A percentile compares a stretch with the other conserved stretches of the same genome.
Evolutionary conservation across 2,888 invertebrate genomes (phyloP).

Genomic region (Aproaerema taeniolella): DNA sequence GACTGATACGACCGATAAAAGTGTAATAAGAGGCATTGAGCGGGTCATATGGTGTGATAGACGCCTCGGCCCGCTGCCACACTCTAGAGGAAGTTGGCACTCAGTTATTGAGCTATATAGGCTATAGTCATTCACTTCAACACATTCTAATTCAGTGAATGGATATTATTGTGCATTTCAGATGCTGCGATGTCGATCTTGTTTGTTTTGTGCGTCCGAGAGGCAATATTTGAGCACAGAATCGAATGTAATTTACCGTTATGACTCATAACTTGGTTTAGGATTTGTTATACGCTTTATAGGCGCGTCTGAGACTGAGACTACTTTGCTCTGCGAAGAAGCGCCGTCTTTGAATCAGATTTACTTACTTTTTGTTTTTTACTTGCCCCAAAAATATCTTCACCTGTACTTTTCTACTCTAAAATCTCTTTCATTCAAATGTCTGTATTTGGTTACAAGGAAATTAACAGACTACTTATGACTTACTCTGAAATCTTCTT

Average conservation of each 20-base stretch:
- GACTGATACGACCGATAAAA: conserved; percentile 76
- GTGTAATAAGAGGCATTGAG: conserved; percentile 74
- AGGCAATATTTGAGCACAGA: conserved; percentile 32
- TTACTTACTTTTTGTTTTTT: no score
- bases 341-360: no score
- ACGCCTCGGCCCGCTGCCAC: conserved; percentile 54
- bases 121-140: conserved; percentile 40
- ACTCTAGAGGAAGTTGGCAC: conserved; percentile 54
- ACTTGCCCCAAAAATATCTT: no score
- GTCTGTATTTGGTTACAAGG: no score
- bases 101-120: conserved; percentile 47
- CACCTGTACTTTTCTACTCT: no score
- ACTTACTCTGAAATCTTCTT: no score
- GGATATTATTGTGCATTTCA: conserved; percentile 46
- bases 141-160: conserved; percentile 58
- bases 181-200: conserved; percentile 42
- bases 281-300: conserved; percentile 18
- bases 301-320: conserved; percentile 2
- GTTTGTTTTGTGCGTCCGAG: conserved; percentile 43
- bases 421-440: no score
- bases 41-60: conserved; percentile 68
- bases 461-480: no score
- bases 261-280: conserved; percentile 29
- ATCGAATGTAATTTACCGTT: conserved; percentile 22
- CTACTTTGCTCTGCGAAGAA: no score